A percentile compares a stretch with the other conserved stretches of the same genome.
These are phyloP conservation scores for Pseudomyrmex concolor DNA, from an alignment of 1,140 invertebrate genomes.

Conservation along the genomic window DNA sequence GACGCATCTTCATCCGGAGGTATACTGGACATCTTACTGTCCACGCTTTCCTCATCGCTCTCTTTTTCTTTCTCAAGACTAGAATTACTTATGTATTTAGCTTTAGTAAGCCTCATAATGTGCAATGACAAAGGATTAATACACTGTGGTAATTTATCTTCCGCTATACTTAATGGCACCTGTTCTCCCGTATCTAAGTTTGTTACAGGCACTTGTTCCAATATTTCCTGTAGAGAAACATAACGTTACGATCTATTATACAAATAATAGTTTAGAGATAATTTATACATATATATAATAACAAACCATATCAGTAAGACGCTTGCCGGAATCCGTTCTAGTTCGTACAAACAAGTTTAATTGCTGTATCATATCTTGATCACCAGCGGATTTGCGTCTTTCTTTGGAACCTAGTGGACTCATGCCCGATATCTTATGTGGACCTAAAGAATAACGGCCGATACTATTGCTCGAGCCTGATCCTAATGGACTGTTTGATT, in stretches of 20 bases:
- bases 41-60: constrained; percentile 94
- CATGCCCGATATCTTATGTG: constrained; percentile 82
- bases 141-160: constrained; percentile 95
- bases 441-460: constrained; percentile 87
- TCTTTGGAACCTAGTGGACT: constrained; percentile 86
- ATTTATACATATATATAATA: not conserved
- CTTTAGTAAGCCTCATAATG: constrained; percentile 95
- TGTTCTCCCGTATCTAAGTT: constrained; percentile 97
- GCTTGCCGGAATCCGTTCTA: constrained; percentile 93
- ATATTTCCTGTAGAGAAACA: constrained; percentile 89
- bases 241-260: not conserved
- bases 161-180: constrained; percentile 94
- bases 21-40: constrained; percentile 89
- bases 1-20: constrained; percentile 86
- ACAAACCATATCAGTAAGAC: constrained; percentile 90
- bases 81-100: constrained; percentile 93
- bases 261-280: not conserved
- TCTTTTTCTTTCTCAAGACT: constrained; percentile 91
- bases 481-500: constrained; percentile 83
- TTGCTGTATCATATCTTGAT: constrained; percentile 89
- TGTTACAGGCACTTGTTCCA: constrained; percentile 96
- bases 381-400: constrained; percentile 89
- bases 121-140: constrained; percentile 96
- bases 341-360: constrained; percentile 92
- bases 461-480: constrained; percentile 86